Base-by-base conservation (phyloP, 2,113 vertebrate species). In the Pheucticus melanocephalus region DNA sequence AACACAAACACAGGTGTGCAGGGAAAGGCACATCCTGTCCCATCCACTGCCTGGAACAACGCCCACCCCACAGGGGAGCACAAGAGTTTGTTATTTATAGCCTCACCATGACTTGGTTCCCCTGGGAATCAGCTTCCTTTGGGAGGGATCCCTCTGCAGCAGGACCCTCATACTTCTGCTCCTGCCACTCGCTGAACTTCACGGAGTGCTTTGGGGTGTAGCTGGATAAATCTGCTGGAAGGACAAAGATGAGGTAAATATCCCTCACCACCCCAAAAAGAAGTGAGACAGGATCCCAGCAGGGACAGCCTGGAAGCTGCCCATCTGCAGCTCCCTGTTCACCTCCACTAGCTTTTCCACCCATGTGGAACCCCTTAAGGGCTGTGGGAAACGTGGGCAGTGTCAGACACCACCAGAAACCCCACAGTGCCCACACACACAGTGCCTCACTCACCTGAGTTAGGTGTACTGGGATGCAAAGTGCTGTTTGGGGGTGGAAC, bases 171-270 rank as follows among this genome's bases (percentile, higher is more conserved):
- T 97, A 94, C 33, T 98, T 98, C 96, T 99, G 98, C 82, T 99
- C 99, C 96, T 99, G 99, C 99, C 99, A 99, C 83, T 97, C 95
- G 16, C 96, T 98, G 97, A 99, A 99, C 92, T 98, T 98, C 95
- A 98, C 82, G 0, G 99, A 98, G 96, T 99, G 99, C 94, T 99
- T 99, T 73, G 99, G 99, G 68, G 99, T 98, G 84, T 99, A 99
- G 97, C 97, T 99, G 86, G 99, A 99, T 70, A 99, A 97, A 92
- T 99, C 99, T 99, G 93, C 10, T n/a, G 54, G n/a, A 48, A 71
- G 45, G 39, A 72, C 22, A 95, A 63, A 75, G 24, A 54, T 19
- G 45, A 66, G 2, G 0, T 94, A 33, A 96, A 10, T 44, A 86
- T 20, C 66, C 42, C 68, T 75, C 28, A 19, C 25, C 33, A 33